A percentile compares a stretch with the other conserved stretches of the same genome.
These are phyloP conservation scores for Tortricodes alternella DNA, from an alignment of 2,888 invertebrate genomes.

Conservation along the genomic window DNA sequence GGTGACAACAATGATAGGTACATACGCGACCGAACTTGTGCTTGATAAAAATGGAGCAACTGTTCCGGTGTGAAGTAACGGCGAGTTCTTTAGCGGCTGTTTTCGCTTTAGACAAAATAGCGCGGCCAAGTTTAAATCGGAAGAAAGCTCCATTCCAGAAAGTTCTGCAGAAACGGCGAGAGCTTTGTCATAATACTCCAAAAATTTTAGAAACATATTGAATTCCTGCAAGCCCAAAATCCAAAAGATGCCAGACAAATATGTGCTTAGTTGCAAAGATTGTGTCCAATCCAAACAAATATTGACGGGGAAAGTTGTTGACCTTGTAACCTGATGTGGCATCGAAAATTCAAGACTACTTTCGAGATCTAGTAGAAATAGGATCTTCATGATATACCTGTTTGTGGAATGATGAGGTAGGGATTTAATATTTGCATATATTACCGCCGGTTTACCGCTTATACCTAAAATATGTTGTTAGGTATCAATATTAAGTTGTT, in stretches of 20 bases:
- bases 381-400: background rate
- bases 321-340: constrained; percentile 56
- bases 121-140: too few relatives aligned
- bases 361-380: constrained; percentile 25
- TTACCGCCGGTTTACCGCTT: background rate
- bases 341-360: constrained; percentile 40
- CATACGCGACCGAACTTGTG: too few relatives aligned
- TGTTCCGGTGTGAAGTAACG: too few relatives aligned
- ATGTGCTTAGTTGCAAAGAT: constrained; percentile 23
- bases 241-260: background rate
- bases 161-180: too few relatives aligned
- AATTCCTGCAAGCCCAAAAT: background rate
- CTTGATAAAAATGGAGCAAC: too few relatives aligned
- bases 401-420: background rate
- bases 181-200: too few relatives aligned
- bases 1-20: too few relatives aligned
- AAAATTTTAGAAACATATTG: too few relatives aligned
- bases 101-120: too few relatives aligned
- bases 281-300: constrained; percentile 22
- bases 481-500: constrained; percentile 1
- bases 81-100: too few relatives aligned
- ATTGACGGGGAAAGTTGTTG: constrained; percentile 62
- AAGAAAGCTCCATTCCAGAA: too few relatives aligned
- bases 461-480: too few relatives aligned
- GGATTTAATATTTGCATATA: background rate